Evolutionary conservation across 2,113 vertebrate genomes (phyloP), one percentile per base, ranked within the genome.

Genomic region (Excalfactoria chinensis): DNA sequence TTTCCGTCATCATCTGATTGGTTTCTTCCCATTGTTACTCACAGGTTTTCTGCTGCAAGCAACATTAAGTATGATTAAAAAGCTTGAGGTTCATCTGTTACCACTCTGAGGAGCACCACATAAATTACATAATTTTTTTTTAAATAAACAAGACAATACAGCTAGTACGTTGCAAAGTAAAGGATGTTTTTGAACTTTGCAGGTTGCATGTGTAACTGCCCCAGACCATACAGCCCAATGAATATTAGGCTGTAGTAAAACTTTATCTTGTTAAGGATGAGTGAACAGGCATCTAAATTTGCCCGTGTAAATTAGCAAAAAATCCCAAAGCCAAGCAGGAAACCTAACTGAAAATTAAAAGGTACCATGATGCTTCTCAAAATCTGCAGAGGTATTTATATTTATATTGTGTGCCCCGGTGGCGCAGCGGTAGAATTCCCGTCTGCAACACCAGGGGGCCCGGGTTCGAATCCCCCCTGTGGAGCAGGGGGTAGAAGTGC

Each of bases 221-320:
- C 17, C 26, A n/a, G 28, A 60, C 60, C 15, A 25, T 19, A 67
- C 7, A 51, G 12, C 26, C 19, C 76, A 59, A 70, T 18, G 66
- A 77, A 88, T 72, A 21, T 0, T 10, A 90, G 13, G 49, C 1
- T 0, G 0, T 12, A 19, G 26, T 17, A 86, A 67, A 86, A 67
- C 35, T 68, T 66, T 23, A 18, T 30, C 78, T 49, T 77, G 6
- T 18, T 18, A 55, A 22, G 5, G 70, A 14, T 16, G 34, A 77
- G 7, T 7, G 20, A 67, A 70, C 1, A 55, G 25, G 43, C 9
- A 53, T 73, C 55, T 11, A 89, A n/a, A 77, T 84, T 60, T 55
- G 71, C 6, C 30, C 13, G 63, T 1, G 2, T 13, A n/a, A 79
- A 64, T 11, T 11, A 66, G n/a, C 8, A 7, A 56, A 11, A n/a